Evolutionary conservation across 2,888 invertebrate species (phyloP).

Genomic region (Chymomyza procnemis): DNA sequence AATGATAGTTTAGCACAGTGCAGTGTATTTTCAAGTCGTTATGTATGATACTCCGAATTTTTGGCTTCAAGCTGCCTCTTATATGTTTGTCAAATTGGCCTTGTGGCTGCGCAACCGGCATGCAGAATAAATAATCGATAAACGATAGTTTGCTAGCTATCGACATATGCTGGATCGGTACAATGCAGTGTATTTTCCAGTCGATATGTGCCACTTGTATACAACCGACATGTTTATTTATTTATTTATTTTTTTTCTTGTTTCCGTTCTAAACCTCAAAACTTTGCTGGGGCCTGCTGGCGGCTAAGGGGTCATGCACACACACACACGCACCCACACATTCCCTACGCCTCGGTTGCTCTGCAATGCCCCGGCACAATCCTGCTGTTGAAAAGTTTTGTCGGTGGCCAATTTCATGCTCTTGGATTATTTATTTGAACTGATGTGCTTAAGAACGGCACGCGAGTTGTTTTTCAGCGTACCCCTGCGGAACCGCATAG

Average conservation of each 20-base stretch:
- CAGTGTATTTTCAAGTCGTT: too few species aligned
- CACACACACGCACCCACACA: not conserved
- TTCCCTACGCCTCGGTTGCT: not conserved
- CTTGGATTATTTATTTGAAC: slow-evolving; percentile 72
- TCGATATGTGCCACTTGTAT: too few species aligned
- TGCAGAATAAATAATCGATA: too few species aligned
- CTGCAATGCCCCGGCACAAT: not conserved
- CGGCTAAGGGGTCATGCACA: not conserved
- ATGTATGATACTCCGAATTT: too few species aligned
- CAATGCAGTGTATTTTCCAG: too few species aligned
- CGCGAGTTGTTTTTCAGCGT: not conserved
- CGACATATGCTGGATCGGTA: too few species aligned
- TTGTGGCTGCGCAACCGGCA: too few species aligned
- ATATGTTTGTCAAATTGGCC: too few species aligned
- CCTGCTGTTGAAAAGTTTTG: not conserved
- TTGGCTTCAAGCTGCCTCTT: too few species aligned
- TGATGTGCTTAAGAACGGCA: slow-evolving; percentile 41
- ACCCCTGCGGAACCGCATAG: not conserved
- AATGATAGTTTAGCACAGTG: too few species aligned
- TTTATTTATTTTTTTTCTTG: slow-evolving; percentile 6
- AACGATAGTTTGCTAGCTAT: too few species aligned
- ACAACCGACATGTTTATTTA: not conserved
- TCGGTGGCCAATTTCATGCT: slow-evolving; percentile 66
- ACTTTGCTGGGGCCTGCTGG: slow-evolving; percentile 1
- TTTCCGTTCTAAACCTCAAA: slow-evolving; percentile 21